A percentile compares a stretch with the other conserved stretches of the same genome.
phyloP scores from a whole-genome alignment of 2,888 invertebrate species.

The Polylopha cassiicola region DNA sequence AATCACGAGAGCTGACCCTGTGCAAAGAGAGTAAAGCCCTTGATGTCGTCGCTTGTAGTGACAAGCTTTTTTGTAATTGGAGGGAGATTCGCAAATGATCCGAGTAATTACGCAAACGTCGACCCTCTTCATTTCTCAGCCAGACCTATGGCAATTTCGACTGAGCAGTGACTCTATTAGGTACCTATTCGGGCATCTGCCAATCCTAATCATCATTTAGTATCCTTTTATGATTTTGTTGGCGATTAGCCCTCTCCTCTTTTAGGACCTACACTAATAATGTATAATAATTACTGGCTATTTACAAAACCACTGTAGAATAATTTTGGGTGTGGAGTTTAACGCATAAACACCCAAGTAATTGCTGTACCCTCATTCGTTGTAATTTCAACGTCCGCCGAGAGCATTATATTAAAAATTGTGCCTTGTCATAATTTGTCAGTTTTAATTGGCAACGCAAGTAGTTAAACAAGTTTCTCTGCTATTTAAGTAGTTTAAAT shows the following conservation, averaged over 20 bases:
- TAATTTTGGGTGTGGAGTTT: slow-evolving; percentile 5
- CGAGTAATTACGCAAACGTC: slow-evolving; percentile 73
- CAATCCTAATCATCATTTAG: slow-evolving; percentile 19
- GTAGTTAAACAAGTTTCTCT: slow-evolving; percentile 9
- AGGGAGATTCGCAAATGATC: slow-evolving; percentile 71
- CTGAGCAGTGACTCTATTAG: slow-evolving; percentile 29
- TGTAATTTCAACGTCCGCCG: slow-evolving; percentile 5
- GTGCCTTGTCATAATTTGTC: background rate
- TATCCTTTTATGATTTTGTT: slow-evolving; percentile 8
- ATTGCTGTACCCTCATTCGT: slow-evolving; percentile 12
- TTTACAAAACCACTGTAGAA: slow-evolving; percentile 2
- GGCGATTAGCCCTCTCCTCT: background rate
- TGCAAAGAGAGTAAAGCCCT: slow-evolving; percentile 40
- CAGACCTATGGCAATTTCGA: slow-evolving; percentile 24
- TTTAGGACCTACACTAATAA: slow-evolving; percentile 5
- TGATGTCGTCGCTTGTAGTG: slow-evolving; percentile 53
- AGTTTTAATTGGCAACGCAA: background rate
- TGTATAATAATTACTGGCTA: slow-evolving; percentile 6
- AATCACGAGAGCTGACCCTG: slow-evolving; percentile 43
- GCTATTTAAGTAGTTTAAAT: slow-evolving; percentile 5
- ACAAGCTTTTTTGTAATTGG: slow-evolving; percentile 69
- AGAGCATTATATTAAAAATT: background rate
- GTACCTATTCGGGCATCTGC: slow-evolving; percentile 15
- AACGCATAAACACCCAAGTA: background rate
- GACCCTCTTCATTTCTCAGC: slow-evolving; percentile 70